Base-by-base conservation (phyloP, 2,797 vertebrate genomes). In the Gadopsis marmoratus region DNA sequence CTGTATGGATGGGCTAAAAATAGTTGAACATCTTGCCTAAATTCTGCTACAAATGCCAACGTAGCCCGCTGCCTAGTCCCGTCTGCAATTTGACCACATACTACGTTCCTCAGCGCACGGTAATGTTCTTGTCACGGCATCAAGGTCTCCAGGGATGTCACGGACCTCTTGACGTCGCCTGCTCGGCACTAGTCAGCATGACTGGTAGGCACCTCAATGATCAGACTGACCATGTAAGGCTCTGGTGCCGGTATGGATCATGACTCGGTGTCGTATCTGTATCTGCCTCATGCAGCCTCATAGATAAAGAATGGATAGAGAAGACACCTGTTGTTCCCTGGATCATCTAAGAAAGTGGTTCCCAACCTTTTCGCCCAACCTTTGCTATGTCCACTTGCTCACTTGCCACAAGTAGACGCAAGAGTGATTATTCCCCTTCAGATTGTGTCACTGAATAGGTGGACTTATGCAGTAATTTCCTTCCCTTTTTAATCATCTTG, bases 231-330 rank as follows among this genome's bases (percentile, higher is more conserved):
- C 81, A 63, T 88, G 64, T 72, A 86, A 67, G 85, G 81, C 83
- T 74, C 37, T 68, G 78, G 63, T 81, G 76, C 78, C 69, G 70
- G 62, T 43, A 26, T 51, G 83, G 67, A 77, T 68, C 54, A 63
- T 94, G 92, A 93, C 87, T 93, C 91, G 89, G 43, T 39, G 81
- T 33, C 39, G 4, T 50, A 68, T 79, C 55, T 58, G 26, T 71
- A 74, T 26, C 26, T 26, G 45, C 43, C 53, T 75, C 68, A 68
- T 68, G 13, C 51, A 65, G 33, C 60, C 65, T 88, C 73, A 78
- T 9, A 58, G 47, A 54, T 68, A 3, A 43, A 21, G 73, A 86
- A 85, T 80, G 76, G 51, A 64, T 41, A 45, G 12, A 62, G 74
- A 21, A 8, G 41, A 67, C 83, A 85, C 65, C 76, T 89, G 85